Conservation (phyloP, 2,888 invertebrate species). For the Cryptops parisi region DNA sequence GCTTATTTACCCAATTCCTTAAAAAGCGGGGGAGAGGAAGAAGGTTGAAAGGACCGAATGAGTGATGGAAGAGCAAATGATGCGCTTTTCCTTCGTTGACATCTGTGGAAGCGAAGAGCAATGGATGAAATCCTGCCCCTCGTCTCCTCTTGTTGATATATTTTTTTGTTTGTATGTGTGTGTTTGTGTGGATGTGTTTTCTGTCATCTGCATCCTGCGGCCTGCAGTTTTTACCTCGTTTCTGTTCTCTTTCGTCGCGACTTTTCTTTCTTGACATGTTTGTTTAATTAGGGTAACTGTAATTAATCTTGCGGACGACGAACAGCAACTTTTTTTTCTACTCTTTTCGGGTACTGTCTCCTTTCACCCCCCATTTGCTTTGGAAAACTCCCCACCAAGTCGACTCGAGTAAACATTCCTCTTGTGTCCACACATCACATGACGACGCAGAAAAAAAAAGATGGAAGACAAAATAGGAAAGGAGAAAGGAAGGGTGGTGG, state of each 20-base stretch:
- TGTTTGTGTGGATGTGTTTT: too few species aligned
- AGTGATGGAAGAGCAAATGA: too few species aligned
- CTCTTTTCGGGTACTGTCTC: neutral
- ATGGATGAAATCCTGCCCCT: too few species aligned
- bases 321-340: neutral
- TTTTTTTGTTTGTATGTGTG: too few species aligned
- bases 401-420: neutral
- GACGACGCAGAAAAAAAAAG: neutral
- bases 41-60: too few species aligned
- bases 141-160: too few species aligned
- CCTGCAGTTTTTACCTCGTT: neutral
- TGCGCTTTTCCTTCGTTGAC: too few species aligned
- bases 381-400: neutral
- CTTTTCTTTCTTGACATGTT: neutral
- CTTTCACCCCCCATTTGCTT: neutral
- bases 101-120: too few species aligned
- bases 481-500: neutral
- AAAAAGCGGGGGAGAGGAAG: too few species aligned
- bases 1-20: too few species aligned
- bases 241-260: neutral
- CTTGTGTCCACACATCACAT: neutral
- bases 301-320: slow-evolving; percentile 6
- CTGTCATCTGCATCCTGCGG: too few species aligned
- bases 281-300: slow-evolving; percentile 10
- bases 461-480: too few species aligned